These are phyloP conservation scores for Oligia strigilis DNA, from an alignment of 2,888 invertebrate genomes.

Conservation along the genomic window DNA sequence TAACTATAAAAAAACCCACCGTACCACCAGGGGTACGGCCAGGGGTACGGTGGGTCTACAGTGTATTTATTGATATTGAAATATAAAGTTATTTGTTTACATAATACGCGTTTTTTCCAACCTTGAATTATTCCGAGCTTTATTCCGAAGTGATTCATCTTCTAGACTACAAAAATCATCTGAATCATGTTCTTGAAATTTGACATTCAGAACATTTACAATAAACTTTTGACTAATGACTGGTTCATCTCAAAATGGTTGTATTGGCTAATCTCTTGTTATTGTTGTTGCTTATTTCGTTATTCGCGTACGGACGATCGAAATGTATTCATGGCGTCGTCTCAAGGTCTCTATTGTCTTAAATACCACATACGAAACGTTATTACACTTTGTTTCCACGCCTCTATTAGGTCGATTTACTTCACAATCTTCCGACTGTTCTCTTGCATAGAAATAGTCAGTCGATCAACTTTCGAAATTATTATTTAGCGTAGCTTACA, in stretches of 20 bases:
- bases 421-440: conserved; percentile 45
- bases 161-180: conserved; percentile 42
- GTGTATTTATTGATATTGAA: conserved; percentile 15
- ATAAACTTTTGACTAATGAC: conserved; percentile 78
- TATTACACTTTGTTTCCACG: conserved; percentile 75
- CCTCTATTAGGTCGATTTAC: conserved; percentile 64
- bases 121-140: conserved; percentile 56
- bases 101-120: conserved; percentile 47
- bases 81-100: conserved; percentile 38
- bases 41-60: too few relatives aligned
- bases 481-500: conserved; percentile 25
- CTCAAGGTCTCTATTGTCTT: conserved; percentile 82
- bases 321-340: conserved; percentile 75
- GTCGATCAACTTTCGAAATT: conserved; percentile 55
- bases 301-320: conserved; percentile 69
- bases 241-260: conserved; percentile 69
- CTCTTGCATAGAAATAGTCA: conserved; percentile 19
- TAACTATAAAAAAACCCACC: too few relatives aligned
- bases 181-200: conserved; percentile 71
- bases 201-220: conserved; percentile 73
- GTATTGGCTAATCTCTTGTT: conserved; percentile 76
- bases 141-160: conserved; percentile 64
- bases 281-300: conserved; percentile 68
- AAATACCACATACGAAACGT: conserved; percentile 78
- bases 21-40: too few relatives aligned